These are phyloP conservation scores for Heliconius hermathena DNA, from an alignment of 1,140 invertebrate genomes.

Conservation along the genomic window DNA sequence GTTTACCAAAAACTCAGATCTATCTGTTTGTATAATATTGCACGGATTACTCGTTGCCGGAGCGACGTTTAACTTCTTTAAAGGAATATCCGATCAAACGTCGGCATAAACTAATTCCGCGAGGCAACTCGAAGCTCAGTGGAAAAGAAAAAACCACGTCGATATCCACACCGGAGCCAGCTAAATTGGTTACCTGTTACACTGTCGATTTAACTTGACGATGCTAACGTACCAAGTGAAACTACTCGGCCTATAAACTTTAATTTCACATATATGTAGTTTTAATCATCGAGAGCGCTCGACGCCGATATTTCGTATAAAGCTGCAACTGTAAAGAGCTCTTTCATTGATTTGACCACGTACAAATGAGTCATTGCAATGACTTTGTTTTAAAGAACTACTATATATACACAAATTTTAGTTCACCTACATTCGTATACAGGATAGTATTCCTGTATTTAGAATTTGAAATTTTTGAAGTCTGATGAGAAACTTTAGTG, in stretches of 20 bases:
- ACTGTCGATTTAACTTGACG: slow-evolving; percentile 57
- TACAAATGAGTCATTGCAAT: neutral
- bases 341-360: slow-evolving; percentile 8
- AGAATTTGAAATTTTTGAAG: too few species aligned
- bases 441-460: too few species aligned
- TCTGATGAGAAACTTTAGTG: neutral
- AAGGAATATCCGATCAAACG: slow-evolving; percentile 79
- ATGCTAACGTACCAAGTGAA: slow-evolving; percentile 38
- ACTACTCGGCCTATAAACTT: slow-evolving; percentile 12
- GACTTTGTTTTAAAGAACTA: neutral
- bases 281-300: slow-evolving; percentile 7
- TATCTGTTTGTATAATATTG: slow-evolving; percentile 61
- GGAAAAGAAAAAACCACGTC: slow-evolving; percentile 63
- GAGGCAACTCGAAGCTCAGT: slow-evolving; percentile 72
- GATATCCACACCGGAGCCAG: slow-evolving; percentile 64
- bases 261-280: slow-evolving; percentile 14
- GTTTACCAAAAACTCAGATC: slow-evolving; percentile 54
- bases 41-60: slow-evolving; percentile 62
- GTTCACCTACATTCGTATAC: neutral
- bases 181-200: slow-evolving; percentile 77
- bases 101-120: slow-evolving; percentile 77
- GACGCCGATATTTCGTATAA: neutral
- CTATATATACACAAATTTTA: neutral
- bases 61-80: slow-evolving; percentile 72
- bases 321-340: slow-evolving; percentile 6